Evolutionary conservation across 1,140 invertebrate genomes (phyloP), one percentile per base, ranked within the genome.

Genomic region (Drosophila bipectinata): DNA sequence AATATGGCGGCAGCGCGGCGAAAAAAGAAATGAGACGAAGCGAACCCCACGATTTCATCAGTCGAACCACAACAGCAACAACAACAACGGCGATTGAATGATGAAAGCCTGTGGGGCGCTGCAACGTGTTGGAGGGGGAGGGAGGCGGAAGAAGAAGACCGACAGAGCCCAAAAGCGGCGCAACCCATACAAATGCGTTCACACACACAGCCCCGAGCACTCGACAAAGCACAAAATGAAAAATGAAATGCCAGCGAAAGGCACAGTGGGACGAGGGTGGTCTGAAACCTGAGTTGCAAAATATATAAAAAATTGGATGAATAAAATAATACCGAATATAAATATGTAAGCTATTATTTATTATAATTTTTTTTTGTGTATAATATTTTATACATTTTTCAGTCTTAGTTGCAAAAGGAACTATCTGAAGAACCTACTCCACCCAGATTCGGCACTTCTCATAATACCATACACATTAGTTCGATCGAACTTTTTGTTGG

Each of bases 211-310:
- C 32, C 48, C 44, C 60, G 67, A 54, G 69, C 58, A 60, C 58
- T 53, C 58, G 32, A 24, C 58, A 49, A 9, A 41, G 47, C 67
- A 78, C 78, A 88, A 87, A 88, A 87, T 87, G 78, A 87, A 85
- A 85, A 85, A 85, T 87, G 83, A 85, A 87, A 87, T 79, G 63
- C 56, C 71, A 72, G 37, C 63, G 59, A 57, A 58, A 68, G 74
- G 61, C 79, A 87, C 82, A 82, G 78, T 87, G 75, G 75, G 45
- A 5, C 77, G 15, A 47, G n/a, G 6, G 4, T 0, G 32, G 34
- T 34, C 3, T 34, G 21, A 21, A 21, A 21, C 21, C 21, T 3
- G 21, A 34, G 28, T 30, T 30, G 5, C 0, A 30, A 30, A 8
- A 30, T 30, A 30, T 30, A 0, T 7, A 7, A 34, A 34, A 34